Base-by-base conservation (phyloP, 2,888 invertebrate species). In the Aplocera efformata region DNA sequence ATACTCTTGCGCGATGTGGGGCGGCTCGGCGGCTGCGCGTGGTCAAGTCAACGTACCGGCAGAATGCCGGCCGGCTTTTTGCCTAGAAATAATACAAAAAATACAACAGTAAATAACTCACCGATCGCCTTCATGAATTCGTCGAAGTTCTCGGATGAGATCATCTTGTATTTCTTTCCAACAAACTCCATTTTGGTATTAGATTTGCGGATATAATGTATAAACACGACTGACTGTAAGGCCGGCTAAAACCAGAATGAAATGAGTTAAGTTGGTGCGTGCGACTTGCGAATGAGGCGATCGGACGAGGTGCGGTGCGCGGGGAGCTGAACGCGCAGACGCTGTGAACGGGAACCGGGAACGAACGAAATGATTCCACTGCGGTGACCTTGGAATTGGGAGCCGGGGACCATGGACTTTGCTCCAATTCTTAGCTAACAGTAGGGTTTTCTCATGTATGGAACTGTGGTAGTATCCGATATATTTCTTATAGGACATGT, bases 51-150 rank as follows among this genome's bases (percentile, higher is more conserved):
- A 24, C 22, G 38, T 22, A 20, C 36, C 40, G 33, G 22, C 26
- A 32, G 34, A 39, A 29, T 42, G 64, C 82, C 82, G 82, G 78
- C 79, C 79, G 78, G 81, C 72, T 50, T 55, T 56, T 53, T 27
- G 30, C 45, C 34, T 54, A 46, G 31, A 6, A 35, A 1, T n/a
- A 20, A 43, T 55, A 57, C 31, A 31, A 34, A 36, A 57, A 53
- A 38, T 61, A 60, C 43, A 39, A 25, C 20, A 32, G 10, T 54
- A 53, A 62, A 56, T 39, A 22, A 81, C 94, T 94, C 72, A 96
- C 96, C 96, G 51, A 96, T 80, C 32, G 92, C 91, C 88, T 95
- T 95, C 95, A 97, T 94, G 89, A 94, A 96, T 43, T 95, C 94
- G 64, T 97, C 96, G 78, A 97, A 96, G 72, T 96, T 94, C 53